phyloP scores from a whole-genome alignment of 2,888 invertebrate species.

The Eristalis intricaria region DNA sequence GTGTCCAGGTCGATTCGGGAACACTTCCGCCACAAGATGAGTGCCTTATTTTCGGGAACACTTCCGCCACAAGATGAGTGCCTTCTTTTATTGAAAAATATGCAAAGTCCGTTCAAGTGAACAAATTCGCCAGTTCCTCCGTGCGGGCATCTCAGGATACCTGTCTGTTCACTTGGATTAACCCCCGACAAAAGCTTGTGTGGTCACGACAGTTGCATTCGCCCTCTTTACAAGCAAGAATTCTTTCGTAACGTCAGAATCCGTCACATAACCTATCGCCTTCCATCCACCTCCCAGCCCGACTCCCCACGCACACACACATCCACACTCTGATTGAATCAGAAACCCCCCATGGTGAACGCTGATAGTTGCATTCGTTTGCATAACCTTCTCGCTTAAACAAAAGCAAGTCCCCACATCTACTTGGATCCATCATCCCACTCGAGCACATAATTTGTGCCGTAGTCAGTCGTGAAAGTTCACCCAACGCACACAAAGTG shows the following conservation, averaged over 20 bases:
- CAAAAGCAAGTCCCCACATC: constrained; percentile 18
- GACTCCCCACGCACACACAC: background rate
- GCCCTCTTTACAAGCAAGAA: background rate
- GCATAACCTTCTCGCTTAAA: constrained; percentile 42
- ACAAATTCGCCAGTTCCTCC: too few relatives aligned
- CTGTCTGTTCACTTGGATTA: too few relatives aligned
- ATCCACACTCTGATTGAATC: background rate
- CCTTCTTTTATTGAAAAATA: too few relatives aligned
- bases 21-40: too few relatives aligned
- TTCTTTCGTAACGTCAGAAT: background rate
- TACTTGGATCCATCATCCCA: constrained; percentile 10
- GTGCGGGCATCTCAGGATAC: too few relatives aligned
- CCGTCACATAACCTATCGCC: background rate
- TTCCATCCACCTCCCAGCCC: background rate
- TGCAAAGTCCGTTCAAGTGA: too few relatives aligned
- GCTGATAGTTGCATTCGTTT: constrained; percentile 27
- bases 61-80: too few relatives aligned
- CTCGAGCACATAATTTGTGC: constrained; percentile 67
- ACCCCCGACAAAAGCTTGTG: too few relatives aligned
- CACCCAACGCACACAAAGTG: constrained; percentile 53
- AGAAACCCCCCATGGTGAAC: background rate
- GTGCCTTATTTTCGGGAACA: too few relatives aligned
- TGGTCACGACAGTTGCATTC: background rate
- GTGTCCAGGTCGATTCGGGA: too few relatives aligned
- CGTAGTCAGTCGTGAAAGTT: constrained; percentile 56